A percentile compares a stretch with the other conserved stretches of the same genome.
phyloP scores from a whole-genome alignment of 1,140 invertebrate species.

The Marisa cornuarietis region DNA sequence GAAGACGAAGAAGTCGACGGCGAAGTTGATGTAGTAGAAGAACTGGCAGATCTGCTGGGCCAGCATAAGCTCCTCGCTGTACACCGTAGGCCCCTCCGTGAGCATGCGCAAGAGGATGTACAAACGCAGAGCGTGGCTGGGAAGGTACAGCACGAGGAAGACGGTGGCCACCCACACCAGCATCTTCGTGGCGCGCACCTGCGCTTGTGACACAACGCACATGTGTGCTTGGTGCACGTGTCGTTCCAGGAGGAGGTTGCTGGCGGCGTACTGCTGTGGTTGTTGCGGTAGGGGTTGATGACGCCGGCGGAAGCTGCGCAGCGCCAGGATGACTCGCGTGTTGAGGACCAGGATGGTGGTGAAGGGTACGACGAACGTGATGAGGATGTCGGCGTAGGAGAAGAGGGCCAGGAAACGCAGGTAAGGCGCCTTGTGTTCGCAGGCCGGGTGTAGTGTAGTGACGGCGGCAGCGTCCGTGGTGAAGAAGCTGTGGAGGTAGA shows the following conservation, averaged over 20 bases:
- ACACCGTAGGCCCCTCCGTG: not conserved
- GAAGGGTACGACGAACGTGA: slow-evolving; percentile 70
- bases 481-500: slow-evolving; percentile 54
- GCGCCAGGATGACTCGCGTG: slow-evolving; percentile 39
- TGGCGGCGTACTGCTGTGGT: not conserved
- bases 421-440: slow-evolving; percentile 27
- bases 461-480: slow-evolving; percentile 26
- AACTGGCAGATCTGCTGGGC: slow-evolving; percentile 53
- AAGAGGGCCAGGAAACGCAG: slow-evolving; percentile 67
- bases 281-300: slow-evolving; percentile 25
- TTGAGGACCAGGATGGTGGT: slow-evolving; percentile 72
- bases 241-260: slow-evolving; percentile 6
- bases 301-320: slow-evolving; percentile 37
- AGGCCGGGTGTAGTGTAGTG: slow-evolving; percentile 15
- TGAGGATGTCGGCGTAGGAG: slow-evolving; percentile 71
- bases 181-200: slow-evolving; percentile 82
- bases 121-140: slow-evolving; percentile 66
- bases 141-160: slow-evolving; percentile 82
- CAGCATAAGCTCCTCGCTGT: slow-evolving; percentile 16
- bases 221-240: slow-evolving; percentile 12
- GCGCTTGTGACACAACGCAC: slow-evolving; percentile 66
- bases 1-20: slow-evolving; percentile 89
- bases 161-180: slow-evolving; percentile 82
- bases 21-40: slow-evolving; percentile 82
- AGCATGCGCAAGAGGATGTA: slow-evolving; percentile 50